Percentiles rank a stretch among this genome's conserved stretches.
These are phyloP conservation scores for Drosophila peninsularis DNA, from an alignment of 2,888 invertebrate species.

Conservation along the genomic window DNA sequence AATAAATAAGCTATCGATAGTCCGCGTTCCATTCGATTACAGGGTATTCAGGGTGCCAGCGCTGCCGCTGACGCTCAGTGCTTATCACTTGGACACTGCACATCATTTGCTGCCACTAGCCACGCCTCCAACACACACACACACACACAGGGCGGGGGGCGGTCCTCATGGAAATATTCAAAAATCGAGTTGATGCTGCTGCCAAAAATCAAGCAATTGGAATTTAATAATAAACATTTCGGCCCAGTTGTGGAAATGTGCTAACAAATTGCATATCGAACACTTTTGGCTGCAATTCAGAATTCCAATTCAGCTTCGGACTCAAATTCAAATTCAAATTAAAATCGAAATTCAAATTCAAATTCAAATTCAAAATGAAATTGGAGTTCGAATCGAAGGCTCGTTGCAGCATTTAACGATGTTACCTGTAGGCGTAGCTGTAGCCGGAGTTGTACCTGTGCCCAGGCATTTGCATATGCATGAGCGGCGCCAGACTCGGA, in stretches of 20 bases:
- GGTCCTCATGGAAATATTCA: conserved; percentile 2
- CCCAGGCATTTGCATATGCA: conserved; percentile 5
- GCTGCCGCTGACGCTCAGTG: neutral
- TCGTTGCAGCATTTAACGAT: conserved; percentile 1
- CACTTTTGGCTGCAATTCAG: conserved; percentile 42
- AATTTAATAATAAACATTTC: conserved; percentile 48
- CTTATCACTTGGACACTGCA: conserved; percentile 4
- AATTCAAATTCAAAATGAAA: conserved; percentile 3
- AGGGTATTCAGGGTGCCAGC: conserved; percentile 3
- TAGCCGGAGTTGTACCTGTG: neutral
- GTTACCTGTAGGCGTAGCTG: neutral
- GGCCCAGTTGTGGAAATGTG: conserved; percentile 26
- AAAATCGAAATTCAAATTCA: neutral
- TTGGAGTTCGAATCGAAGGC: neutral
- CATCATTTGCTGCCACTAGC: neutral
- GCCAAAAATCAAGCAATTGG: conserved; percentile 23
- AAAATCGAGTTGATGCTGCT: conserved; percentile 18
- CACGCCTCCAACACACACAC: neutral
- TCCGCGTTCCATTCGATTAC: no score
- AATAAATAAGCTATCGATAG: neutral
- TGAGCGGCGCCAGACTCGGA: neutral
- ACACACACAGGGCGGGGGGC: neutral
- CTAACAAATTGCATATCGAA: conserved; percentile 60
- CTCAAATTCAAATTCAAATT: neutral
- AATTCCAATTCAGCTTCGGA: neutral